Percentiles rank a stretch among this genome's conserved stretches.
Evolutionary conservation across 1,140 invertebrate species (phyloP).

Genomic region (Bombus waltoni): DNA sequence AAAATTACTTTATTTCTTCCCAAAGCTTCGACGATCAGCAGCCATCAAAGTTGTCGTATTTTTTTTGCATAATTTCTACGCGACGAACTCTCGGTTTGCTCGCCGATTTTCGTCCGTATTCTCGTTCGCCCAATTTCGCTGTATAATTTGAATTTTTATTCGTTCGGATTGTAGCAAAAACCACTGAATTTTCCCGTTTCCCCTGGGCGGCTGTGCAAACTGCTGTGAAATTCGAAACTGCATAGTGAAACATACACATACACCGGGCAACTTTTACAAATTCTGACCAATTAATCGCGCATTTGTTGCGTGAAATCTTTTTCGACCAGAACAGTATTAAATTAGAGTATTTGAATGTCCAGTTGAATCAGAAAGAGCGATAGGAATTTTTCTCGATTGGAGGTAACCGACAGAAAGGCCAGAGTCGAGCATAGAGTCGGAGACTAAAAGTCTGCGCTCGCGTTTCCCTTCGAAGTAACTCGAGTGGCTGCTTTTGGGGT

Average conservation of each 20-base stretch:
- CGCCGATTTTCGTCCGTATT: neutral
- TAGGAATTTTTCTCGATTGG: neutral
- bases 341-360: neutral
- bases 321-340: neutral
- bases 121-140: neutral
- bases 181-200: constrained; percentile 2
- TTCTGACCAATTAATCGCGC: neutral
- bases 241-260: neutral
- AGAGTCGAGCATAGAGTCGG: no score
- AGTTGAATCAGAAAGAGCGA: neutral
- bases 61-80: neutral
- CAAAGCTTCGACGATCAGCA: neutral
- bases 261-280: neutral
- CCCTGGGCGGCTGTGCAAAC: neutral
- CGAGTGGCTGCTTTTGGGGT: constrained; percentile 58
- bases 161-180: neutral
- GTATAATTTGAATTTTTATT: constrained; percentile 35
- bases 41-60: neutral
- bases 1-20: neutral
- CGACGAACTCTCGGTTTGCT: neutral
- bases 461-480: constrained; percentile 65
- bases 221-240: neutral
- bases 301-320: neutral
- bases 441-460: constrained; percentile 35
- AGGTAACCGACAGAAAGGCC: neutral